A percentile compares a stretch with the other conserved stretches of the same genome.
Evolutionary conservation across 2,113 vertebrate genomes (phyloP).

Genomic region (Calonectris borealis): DNA sequence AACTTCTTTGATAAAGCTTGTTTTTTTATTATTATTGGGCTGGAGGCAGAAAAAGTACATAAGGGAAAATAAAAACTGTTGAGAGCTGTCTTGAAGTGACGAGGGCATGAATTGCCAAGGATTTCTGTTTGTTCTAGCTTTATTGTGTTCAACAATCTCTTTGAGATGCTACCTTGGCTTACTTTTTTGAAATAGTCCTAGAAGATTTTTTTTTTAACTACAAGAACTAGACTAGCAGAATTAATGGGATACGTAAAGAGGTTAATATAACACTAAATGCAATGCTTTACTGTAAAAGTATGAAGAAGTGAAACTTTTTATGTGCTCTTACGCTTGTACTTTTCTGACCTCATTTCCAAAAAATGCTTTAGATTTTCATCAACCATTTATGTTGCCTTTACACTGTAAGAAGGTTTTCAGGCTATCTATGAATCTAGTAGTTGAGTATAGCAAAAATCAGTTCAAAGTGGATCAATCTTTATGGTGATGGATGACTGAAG

Average conservation of each 20-base stretch:
- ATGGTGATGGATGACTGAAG: neutral
- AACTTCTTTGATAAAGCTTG: neutral
- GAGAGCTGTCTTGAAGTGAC: neutral
- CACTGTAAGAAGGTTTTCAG: neutral
- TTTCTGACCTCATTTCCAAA: neutral
- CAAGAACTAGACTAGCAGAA: neutral
- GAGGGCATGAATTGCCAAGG: neutral
- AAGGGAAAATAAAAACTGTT: neutral
- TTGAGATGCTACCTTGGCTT: neutral
- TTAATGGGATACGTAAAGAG: neutral
- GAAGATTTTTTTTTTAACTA: neutral
- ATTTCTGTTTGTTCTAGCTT: neutral
- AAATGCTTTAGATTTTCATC: neutral
- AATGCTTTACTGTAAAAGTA: neutral
- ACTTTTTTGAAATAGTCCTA: neutral
- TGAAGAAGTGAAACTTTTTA: neutral
- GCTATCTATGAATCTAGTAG: neutral
- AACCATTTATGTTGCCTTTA: neutral
- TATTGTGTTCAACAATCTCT: neutral
- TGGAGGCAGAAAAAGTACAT: neutral
- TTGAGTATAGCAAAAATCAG: neutral
- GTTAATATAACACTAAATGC: neutral
- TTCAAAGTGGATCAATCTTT: neutral
- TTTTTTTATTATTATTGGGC: neutral
- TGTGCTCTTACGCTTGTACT: neutral